Conservation (phyloP, 2,888 invertebrate genomes). For the Kuschelorhynchus macadamiae region DNA sequence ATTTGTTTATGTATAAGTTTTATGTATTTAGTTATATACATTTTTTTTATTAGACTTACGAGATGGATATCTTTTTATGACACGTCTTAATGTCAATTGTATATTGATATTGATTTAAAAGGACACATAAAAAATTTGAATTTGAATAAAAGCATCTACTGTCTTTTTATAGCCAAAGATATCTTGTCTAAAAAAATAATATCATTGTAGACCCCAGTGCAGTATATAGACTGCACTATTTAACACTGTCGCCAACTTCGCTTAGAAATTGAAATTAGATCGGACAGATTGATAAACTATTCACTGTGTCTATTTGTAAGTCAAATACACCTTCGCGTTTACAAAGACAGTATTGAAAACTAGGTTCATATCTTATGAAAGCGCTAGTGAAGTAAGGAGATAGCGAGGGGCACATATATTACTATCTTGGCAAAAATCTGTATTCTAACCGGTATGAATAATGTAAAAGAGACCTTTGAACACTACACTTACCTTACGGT, state of each 20-base stretch:
- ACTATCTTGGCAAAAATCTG: constrained; percentile 35
- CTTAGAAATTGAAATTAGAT: constrained; percentile 42
- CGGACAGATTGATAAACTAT: constrained; percentile 34
- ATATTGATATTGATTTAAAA: background rate
- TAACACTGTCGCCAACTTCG: constrained; percentile 2
- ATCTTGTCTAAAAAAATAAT: no score
- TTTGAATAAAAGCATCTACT: no score
- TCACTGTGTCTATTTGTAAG: constrained; percentile 45
- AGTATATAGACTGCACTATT: constrained; percentile 12
- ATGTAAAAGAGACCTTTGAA: no score
- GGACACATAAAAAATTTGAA: background rate
- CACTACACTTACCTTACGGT: no score
- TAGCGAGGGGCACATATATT: no score
- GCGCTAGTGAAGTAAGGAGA: constrained; percentile 20
- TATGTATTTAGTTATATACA: background rate
- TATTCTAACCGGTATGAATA: constrained; percentile 28
- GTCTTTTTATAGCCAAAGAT: background rate
- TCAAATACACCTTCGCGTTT: constrained; percentile 45
- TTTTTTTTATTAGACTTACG: no score
- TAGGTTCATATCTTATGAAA: constrained; percentile 42
- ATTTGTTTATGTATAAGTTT: no score
- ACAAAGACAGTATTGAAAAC: constrained; percentile 43
- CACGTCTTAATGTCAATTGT: background rate
- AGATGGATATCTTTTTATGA: background rate
- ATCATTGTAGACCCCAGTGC: no score